A percentile compares a stretch with the other conserved stretches of the same genome.
Conservation (phyloP, 2,113 vertebrate species). For the Platichthys flesus region DNA sequence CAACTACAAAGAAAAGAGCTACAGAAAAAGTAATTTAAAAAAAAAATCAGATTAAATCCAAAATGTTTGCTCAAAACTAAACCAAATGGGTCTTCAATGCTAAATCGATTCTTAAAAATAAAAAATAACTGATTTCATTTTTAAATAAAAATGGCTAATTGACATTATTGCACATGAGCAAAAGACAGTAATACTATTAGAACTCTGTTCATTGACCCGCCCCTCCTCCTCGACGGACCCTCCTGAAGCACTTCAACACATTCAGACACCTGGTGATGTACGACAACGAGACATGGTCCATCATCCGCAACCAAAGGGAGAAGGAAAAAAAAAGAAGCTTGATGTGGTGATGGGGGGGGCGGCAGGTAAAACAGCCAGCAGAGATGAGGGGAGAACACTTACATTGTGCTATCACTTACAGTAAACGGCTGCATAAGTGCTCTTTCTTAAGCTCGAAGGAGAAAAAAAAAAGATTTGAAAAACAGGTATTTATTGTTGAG, state of each 20-base stretch:
- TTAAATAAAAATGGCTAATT: constrained; percentile 76
- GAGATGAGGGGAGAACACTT: constrained; percentile 64
- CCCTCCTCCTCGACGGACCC: constrained; percentile 32
- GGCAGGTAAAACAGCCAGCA: constrained; percentile 47
- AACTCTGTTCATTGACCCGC: constrained; percentile 59
- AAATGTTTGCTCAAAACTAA: constrained; percentile 60
- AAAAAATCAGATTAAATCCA: constrained; percentile 54
- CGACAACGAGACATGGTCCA: constrained; percentile 33
- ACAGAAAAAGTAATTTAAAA: constrained; percentile 14
- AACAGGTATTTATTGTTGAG: constrained; percentile 67
- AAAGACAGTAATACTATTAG: constrained; percentile 79
- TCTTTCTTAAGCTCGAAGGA: constrained; percentile 65
- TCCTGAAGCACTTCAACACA: constrained; percentile 71
- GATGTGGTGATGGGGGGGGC: constrained; percentile 23
- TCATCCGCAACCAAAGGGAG: constrained; percentile 40
- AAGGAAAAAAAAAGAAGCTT: constrained; percentile 16
- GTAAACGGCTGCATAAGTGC: constrained; percentile 80
- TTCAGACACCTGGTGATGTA: constrained; percentile 65
- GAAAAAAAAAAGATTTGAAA: constrained; percentile 27
- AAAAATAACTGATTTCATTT: constrained; percentile 46
- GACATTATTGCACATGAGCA: constrained; percentile 84
- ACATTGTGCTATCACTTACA: constrained; percentile 80
- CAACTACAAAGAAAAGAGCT: constrained; percentile 48
- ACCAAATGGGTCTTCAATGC: constrained; percentile 36
- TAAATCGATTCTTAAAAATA: constrained; percentile 52